Base-by-base conservation (phyloP, 2,113 vertebrate species). In the Hystrix cristata region DNA sequence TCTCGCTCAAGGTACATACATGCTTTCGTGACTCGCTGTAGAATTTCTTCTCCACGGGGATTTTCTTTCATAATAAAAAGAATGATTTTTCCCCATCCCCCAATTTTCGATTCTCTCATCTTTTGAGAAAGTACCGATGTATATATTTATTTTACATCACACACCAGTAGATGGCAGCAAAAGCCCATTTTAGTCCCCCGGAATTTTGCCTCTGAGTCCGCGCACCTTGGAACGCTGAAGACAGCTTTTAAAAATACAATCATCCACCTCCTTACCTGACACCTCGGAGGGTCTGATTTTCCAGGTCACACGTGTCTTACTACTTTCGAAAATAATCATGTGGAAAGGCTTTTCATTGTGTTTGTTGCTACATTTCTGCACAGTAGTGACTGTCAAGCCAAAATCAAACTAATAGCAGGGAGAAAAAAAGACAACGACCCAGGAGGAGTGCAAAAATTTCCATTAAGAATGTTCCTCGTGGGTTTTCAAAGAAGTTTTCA, bases 111-210 rank as follows among this genome's bases (percentile, higher is more conserved):
- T 51, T 48, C 43, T 82, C 15, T 59, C 29, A 18, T 80, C 43
- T 9, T 89, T 72, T 94, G 60, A 79, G 25, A 6, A 9, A 51
- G 43, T 71, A 14, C 43, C 5, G 65, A 93, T 91, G 29, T 29
- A 0, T 13, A 23, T 6, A 12, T 31, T 83, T 78, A 1, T 64
- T 27, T 84, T 87, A 19, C 48, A 59, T 1, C 0, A 5, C 0
- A 0, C 25, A 74, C 90, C 99, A 98, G 98, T 98, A 98, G 99
- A 97, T 98, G 99, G 98, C 98, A 99, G 98, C 98, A 99, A 91
- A 96, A 88, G 85, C 87, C 97, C 97, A 87, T 1, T 9, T 7
- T 87, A 92, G 34, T 90, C 1, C 13, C 3, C 4, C 5, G 51
- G 27, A 93, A 59, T 19, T 0, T n/a, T 25, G 29, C 21, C 0